Conservation (phyloP, 2,888 invertebrate genomes). For the Penaeus monodon region DNA sequence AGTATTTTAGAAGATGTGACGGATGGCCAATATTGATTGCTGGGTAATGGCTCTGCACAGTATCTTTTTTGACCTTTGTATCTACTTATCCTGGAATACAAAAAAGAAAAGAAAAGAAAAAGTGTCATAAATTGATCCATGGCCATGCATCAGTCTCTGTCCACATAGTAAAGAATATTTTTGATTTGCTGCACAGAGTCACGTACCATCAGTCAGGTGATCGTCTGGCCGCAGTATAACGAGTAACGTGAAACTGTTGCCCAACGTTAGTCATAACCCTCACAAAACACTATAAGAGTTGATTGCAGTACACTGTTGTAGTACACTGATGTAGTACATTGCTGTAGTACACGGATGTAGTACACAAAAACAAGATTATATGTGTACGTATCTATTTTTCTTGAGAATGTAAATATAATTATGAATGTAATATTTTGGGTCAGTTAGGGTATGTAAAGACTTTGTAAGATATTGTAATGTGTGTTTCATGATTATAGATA, state of each 20-base stretch:
- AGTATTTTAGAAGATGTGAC: slow-evolving; percentile 54
- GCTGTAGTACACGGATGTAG: slow-evolving; percentile 49
- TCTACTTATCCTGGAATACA: slow-evolving; percentile 12
- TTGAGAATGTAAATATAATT: slow-evolving; percentile 62
- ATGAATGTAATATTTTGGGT: slow-evolving; percentile 63
- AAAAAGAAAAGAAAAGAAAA: background rate
- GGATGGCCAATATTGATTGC: slow-evolving; percentile 32
- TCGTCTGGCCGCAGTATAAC: slow-evolving; percentile 26
- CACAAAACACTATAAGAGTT: slow-evolving; percentile 59
- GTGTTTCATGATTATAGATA: slow-evolving; percentile 52
- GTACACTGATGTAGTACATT: slow-evolving; percentile 33
- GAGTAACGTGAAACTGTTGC: slow-evolving; percentile 55
- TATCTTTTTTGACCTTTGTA: slow-evolving; percentile 13
- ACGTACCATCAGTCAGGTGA: slow-evolving; percentile 4
- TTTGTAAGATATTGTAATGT: slow-evolving; percentile 60
- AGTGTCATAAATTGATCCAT: background rate
- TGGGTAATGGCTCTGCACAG: slow-evolving; percentile 12
- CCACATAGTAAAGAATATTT: too few relatives aligned
- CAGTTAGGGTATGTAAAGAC: slow-evolving; percentile 61
- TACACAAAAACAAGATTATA: slow-evolving; percentile 53
- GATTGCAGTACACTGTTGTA: slow-evolving; percentile 46
- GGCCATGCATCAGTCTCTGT: too few relatives aligned
- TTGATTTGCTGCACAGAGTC: too few relatives aligned
- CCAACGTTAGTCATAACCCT: slow-evolving; percentile 51
- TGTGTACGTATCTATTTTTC: slow-evolving; percentile 62